These are phyloP conservation scores for Sebastes minor DNA, from an alignment of 2,797 vertebrate genomes.

Conservation along the genomic window DNA sequence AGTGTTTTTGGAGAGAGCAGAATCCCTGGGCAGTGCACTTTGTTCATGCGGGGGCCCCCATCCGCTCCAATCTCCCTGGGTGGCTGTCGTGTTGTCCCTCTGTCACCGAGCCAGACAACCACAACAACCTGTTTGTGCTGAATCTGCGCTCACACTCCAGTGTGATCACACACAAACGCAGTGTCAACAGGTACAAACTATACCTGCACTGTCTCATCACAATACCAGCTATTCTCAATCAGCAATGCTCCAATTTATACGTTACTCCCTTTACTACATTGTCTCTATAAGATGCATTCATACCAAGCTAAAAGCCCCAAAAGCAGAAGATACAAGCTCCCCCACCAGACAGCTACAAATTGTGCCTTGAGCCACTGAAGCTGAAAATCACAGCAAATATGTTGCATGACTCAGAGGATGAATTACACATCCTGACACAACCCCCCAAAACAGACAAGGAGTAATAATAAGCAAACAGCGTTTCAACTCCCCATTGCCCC, in stretches of 20 bases:
- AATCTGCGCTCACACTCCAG: constrained; percentile 34
- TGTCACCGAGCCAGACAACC: constrained; percentile 47
- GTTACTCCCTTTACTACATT: not conserved
- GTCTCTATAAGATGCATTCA: not conserved
- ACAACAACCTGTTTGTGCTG: constrained; percentile 71
- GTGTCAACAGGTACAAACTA: constrained; percentile 58
- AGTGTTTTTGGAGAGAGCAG: constrained; percentile 14
- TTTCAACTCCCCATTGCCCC: not conserved
- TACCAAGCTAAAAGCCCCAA: not conserved
- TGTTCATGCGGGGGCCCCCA: constrained; percentile 62
- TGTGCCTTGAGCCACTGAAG: not conserved
- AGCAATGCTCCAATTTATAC: not conserved
- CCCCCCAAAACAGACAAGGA: not conserved
- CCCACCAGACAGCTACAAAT: not conserved
- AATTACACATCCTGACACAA: constrained; percentile 20
- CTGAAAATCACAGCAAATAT: constrained; percentile 38
- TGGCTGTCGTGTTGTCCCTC: constrained; percentile 32
- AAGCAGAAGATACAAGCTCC: not conserved
- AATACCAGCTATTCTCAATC: not conserved
- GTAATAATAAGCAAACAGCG: constrained; percentile 1
- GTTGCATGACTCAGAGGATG: constrained; percentile 30
- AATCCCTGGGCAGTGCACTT: constrained; percentile 58
- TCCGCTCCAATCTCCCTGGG: constrained; percentile 27
- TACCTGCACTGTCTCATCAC: constrained; percentile 13
- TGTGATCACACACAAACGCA: constrained; percentile 33